These are phyloP conservation scores for Limnephilus marmoratus DNA, from an alignment of 2,888 invertebrate genomes.

Conservation along the genomic window DNA sequence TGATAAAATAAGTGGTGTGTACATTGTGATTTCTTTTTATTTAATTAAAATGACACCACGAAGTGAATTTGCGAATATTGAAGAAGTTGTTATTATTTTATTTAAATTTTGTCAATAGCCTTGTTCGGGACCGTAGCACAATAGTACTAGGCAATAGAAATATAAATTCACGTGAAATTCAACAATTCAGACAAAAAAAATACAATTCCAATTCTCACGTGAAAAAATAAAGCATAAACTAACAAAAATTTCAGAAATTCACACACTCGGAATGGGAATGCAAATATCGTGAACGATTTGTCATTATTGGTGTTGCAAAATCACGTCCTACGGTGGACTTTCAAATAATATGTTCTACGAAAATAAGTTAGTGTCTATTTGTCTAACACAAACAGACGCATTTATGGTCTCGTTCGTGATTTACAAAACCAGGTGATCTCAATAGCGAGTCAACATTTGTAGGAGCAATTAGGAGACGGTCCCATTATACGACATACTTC, in stretches of 20 bases:
- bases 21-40: too few relatives aligned
- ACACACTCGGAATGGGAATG: conserved; percentile 17
- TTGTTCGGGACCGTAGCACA: too few relatives aligned
- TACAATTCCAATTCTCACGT: neutral
- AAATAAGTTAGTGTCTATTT: conserved; percentile 40
- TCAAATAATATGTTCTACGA: conserved; percentile 18
- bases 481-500: conserved; percentile 38
- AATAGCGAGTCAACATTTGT: conserved; percentile 58
- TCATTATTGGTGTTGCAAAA: conserved; percentile 31
- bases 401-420: conserved; percentile 61
- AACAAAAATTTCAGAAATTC: conserved; percentile 4
- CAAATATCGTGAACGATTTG: conserved; percentile 7
- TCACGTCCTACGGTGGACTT: conserved; percentile 14
- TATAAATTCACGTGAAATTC: too few relatives aligned
- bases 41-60: too few relatives aligned
- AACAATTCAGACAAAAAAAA: neutral
- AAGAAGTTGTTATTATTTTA: too few relatives aligned
- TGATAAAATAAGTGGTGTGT: too few relatives aligned
- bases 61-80: too few relatives aligned
- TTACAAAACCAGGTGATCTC: conserved; percentile 65
- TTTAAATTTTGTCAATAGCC: too few relatives aligned
- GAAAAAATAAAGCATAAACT: neutral
- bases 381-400: conserved; percentile 11
- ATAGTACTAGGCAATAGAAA: too few relatives aligned
- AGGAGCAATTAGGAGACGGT: conserved; percentile 54